phyloP scores from a whole-genome alignment of 2,888 invertebrate species.

The Deilephila porcellus region DNA sequence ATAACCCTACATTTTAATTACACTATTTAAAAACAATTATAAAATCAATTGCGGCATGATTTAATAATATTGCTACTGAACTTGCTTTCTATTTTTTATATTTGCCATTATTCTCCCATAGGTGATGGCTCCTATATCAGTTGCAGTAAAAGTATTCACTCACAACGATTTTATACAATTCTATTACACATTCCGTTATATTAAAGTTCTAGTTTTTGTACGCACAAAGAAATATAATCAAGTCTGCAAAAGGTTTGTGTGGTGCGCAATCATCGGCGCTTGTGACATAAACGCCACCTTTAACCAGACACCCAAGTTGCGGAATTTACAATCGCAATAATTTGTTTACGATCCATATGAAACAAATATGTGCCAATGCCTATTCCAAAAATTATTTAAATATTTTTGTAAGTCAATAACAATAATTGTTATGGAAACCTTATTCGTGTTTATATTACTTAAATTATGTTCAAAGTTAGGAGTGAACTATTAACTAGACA shows the following conservation, averaged over 20 bases:
- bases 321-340: not conserved
- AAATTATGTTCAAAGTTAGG: no score
- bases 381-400: no score
- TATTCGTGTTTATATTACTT: no score
- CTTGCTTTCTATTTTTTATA: not conserved
- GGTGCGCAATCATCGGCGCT: not conserved
- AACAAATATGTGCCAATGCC: not conserved
- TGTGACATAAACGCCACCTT: conserved; percentile 6
- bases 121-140: not conserved
- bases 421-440: no score
- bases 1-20: conserved; percentile 9
- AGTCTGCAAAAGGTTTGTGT: conserved; percentile 6
- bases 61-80: not conserved
- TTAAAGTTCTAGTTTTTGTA: not conserved
- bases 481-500: no score
- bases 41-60: not conserved
- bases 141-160: not conserved
- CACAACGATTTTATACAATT: not conserved
- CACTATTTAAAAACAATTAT: not conserved
- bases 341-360: not conserved
- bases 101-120: not conserved
- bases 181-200: not conserved
- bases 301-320: conserved; percentile 1
- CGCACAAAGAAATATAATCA: not conserved
- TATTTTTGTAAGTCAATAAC: no score